Evolutionary conservation across 1,140 invertebrate species (phyloP), one percentile per base, ranked within the genome.

Genomic region (Kradibia gibbosae): DNA sequence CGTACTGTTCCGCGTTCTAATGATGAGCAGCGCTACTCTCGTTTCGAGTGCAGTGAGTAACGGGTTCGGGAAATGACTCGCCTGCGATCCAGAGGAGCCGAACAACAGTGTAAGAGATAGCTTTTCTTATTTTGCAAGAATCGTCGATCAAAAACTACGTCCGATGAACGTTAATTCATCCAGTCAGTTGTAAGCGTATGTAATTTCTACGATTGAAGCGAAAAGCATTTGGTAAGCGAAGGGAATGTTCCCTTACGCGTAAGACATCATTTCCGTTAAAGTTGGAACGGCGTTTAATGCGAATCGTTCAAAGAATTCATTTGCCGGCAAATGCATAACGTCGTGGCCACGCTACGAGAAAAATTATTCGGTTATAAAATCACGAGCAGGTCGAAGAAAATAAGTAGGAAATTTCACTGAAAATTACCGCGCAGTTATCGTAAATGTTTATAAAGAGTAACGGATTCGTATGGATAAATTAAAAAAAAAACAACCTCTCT

Each of bases 311-410:
- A 53, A 53, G 50, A 8, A 53, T 53, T 53, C 22, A 11, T 20
- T 53, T 20, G 25, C 11, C 25, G 28, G 13, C 7, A n/a, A 39
- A 13, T 36, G 31, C 62, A 36, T 3, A 34, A 8, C 15, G 25
- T 60, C 31, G 15, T 34, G 20, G 62, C 55, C 50, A 55, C 72
- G 50, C 45, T 53, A 42, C 28, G 31, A 1, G 20, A 25, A 10
- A 74, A 74, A 74, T 57, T 34, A 74, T 57, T 55, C 45, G n/a
- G 34, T 65, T 65, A 65, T 65, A 65, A 65, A 65, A 25, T 25
- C 55, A 5, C 28, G 4, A 15, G 3, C 25, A 57, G 28, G 53
- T 20, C 45, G 20, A 13, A 55, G 55, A 13, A 57, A 57, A 65
- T 65, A 34, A 15, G 7, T 15, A 36, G 20, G 34, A 53, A 65